phyloP scores from a whole-genome alignment of 2,113 vertebrate species.

The Mystacornis crossleyi region DNA sequence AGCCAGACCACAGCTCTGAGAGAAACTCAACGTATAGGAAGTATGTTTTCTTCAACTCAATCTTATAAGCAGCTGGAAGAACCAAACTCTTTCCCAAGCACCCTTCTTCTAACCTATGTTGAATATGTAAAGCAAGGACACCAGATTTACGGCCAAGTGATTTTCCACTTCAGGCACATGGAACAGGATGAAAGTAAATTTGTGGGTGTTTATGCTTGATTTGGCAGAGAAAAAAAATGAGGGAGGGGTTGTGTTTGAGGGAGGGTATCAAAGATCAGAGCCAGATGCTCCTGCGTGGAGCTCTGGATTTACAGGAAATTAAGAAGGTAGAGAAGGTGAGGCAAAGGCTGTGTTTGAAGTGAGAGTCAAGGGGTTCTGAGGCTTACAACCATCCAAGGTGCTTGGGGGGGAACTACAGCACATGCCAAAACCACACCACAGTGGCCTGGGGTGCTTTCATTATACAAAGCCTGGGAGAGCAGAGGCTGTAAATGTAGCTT shows the following conservation, averaged over 20 bases:
- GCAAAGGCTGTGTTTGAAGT: constrained; percentile 62
- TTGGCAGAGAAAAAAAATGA: constrained; percentile 57
- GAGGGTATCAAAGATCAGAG: constrained; percentile 65
- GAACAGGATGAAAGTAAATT: constrained; percentile 61
- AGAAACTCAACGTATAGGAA: neutral
- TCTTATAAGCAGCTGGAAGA: neutral
- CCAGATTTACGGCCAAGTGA: constrained; percentile 41
- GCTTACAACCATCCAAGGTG: constrained; percentile 41
- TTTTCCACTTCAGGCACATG: constrained; percentile 58
- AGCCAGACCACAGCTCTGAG: neutral
- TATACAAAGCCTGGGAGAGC: constrained; percentile 59
- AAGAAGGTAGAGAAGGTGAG: constrained; percentile 60
- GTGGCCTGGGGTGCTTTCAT: constrained; percentile 56
- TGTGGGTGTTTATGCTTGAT: constrained; percentile 63
- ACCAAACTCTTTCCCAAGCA: constrained; percentile 34
- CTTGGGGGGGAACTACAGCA: neutral
- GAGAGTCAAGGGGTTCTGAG: constrained; percentile 53
- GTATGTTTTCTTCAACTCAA: neutral
- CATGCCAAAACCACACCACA: constrained; percentile 65
- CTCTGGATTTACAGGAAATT: constrained; percentile 61
- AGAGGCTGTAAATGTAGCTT: constrained; percentile 53
- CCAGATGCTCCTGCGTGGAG: constrained; percentile 40
- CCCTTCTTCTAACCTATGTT: constrained; percentile 23
- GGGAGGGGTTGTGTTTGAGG: constrained; percentile 36
- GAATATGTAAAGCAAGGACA: constrained; percentile 60